A percentile compares a stretch with the other conserved stretches of the same genome.
These are phyloP conservation scores for Azemiops feae DNA, from an alignment of 2,113 vertebrate genomes.

Conservation along the genomic window DNA sequence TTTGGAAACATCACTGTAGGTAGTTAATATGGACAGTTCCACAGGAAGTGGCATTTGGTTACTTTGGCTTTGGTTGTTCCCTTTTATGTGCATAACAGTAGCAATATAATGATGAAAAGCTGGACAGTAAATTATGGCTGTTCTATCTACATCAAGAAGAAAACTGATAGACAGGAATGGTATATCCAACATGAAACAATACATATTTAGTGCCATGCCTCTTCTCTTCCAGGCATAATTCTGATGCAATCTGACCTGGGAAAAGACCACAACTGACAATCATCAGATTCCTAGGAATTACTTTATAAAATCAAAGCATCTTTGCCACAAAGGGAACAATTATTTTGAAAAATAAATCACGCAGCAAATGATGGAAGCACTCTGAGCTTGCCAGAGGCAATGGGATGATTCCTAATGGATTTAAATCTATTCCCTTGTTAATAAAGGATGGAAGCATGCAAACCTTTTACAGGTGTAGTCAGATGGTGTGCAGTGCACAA, in stretches of 20 bases:
- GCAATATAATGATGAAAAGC: not conserved
- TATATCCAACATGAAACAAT: not conserved
- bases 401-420: constrained; percentile 65
- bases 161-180: not conserved
- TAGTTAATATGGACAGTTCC: not conserved
- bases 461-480: constrained; percentile 44
- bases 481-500: constrained; percentile 32
- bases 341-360: constrained; percentile 64
- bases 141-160: not conserved
- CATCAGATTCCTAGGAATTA: not conserved
- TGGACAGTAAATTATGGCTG: not conserved
- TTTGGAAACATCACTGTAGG: not conserved
- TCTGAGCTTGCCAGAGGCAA: constrained; percentile 61
- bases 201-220: not conserved
- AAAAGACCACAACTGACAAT: not conserved
- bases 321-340: constrained; percentile 51
- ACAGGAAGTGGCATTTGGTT: not conserved
- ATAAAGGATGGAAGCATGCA: constrained; percentile 45
- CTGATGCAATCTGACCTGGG: not conserved
- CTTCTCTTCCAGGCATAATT: not conserved
- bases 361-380: constrained; percentile 63
- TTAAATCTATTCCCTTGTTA: constrained; percentile 48
- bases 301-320: constrained; percentile 46
- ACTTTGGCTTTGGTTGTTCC: not conserved
- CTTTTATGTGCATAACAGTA: not conserved